phyloP scores from a whole-genome alignment of 2,888 invertebrate genomes.

The Nymphalis c-album region DNA sequence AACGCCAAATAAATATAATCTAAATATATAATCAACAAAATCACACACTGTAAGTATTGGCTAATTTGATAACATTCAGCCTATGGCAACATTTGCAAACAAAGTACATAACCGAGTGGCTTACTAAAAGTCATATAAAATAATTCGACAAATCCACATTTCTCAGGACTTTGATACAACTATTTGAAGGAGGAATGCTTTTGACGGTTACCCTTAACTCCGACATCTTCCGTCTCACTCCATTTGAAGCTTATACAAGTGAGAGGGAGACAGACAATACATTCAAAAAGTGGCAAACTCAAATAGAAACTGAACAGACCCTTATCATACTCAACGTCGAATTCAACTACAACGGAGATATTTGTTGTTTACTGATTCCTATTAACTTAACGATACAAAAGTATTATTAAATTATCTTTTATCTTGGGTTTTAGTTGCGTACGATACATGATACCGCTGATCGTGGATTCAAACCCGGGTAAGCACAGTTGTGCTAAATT shows the following conservation, averaged over 20 bases:
- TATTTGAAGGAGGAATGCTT: conserved; percentile 60
- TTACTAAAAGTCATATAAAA: conserved; percentile 1
- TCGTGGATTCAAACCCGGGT: too few relatives aligned
- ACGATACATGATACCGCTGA: too few relatives aligned
- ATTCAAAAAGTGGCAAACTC: conserved; percentile 44
- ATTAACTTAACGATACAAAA: conserved; percentile 1
- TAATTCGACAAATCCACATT: conserved; percentile 10
- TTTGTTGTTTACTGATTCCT: conserved; percentile 22
- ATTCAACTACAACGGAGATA: conserved; percentile 34
- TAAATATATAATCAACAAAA: too few relatives aligned
- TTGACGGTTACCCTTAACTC: conserved; percentile 47
- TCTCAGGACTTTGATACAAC: conserved; percentile 40
- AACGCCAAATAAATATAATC: too few relatives aligned
- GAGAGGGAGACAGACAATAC: conserved; percentile 42
- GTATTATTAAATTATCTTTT: not conserved
- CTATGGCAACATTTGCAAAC: not conserved
- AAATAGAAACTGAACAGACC: conserved; percentile 63
- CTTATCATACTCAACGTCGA: conserved; percentile 54
- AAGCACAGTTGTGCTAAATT: too few relatives aligned
- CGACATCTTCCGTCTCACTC: conserved; percentile 37
- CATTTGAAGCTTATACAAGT: conserved; percentile 30
- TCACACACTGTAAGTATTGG: too few relatives aligned
- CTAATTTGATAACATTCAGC: too few relatives aligned
- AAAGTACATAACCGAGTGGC: not conserved
- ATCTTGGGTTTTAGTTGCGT: too few relatives aligned